Percentiles rank a stretch among this genome's conserved stretches.
These are phyloP conservation scores for Drosophila flavopinicola DNA, from an alignment of 2,888 invertebrate genomes.

Conservation along the genomic window DNA sequence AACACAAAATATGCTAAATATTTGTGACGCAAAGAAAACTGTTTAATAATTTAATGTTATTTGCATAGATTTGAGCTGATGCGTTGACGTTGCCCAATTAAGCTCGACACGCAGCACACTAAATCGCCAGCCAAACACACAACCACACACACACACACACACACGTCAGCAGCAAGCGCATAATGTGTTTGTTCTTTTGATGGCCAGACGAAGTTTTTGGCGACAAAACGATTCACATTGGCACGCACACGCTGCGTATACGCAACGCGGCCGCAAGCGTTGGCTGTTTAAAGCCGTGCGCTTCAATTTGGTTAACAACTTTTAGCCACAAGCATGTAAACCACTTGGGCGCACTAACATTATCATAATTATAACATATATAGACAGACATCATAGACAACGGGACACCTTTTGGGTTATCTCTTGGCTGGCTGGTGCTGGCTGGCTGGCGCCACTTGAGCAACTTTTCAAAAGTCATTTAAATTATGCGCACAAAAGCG, in stretches of 20 bases:
- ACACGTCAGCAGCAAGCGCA: slow-evolving; percentile 36
- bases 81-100: slow-evolving; percentile 71
- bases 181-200: slow-evolving; percentile 56
- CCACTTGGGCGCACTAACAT: slow-evolving; percentile 76
- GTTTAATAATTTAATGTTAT: slow-evolving; percentile 75
- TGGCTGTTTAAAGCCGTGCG: slow-evolving; percentile 35
- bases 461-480: slow-evolving; percentile 79
- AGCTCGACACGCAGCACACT: slow-evolving; percentile 63
- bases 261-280: slow-evolving; percentile 27
- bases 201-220: slow-evolving; percentile 39
- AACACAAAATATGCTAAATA: slow-evolving; percentile 73
- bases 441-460: slow-evolving; percentile 63
- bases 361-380: slow-evolving; percentile 73
- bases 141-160: background rate
- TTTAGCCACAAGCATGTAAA: slow-evolving; percentile 56
- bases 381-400: slow-evolving; percentile 14
- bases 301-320: slow-evolving; percentile 43
- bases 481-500: slow-evolving; percentile 78
- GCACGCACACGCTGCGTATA: slow-evolving; percentile 55
- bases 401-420: slow-evolving; percentile 57
- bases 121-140: slow-evolving; percentile 22
- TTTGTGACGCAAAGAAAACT: slow-evolving; percentile 59
- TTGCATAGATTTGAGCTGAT: slow-evolving; percentile 69
- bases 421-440: slow-evolving; percentile 47
- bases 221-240: slow-evolving; percentile 55